These are phyloP conservation scores for Silvanus unidentatus DNA, from an alignment of 2,888 invertebrate genomes.

Conservation along the genomic window DNA sequence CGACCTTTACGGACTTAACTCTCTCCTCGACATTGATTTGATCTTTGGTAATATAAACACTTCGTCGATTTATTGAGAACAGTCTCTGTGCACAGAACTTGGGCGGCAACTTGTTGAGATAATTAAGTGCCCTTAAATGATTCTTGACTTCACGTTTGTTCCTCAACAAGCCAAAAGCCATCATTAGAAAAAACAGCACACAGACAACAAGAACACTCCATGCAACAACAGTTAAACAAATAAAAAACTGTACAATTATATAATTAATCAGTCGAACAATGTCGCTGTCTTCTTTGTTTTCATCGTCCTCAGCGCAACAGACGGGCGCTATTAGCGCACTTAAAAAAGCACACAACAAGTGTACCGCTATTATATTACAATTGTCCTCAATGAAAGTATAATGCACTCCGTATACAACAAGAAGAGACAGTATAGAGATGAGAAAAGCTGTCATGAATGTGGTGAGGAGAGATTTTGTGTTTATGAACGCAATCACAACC, in stretches of 20 bases:
- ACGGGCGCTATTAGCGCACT: neutral
- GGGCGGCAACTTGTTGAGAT: too few species aligned
- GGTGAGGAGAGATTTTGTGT: constrained; percentile 33
- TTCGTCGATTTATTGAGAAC: too few species aligned
- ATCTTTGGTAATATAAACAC: too few species aligned
- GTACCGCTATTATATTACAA: constrained; percentile 37
- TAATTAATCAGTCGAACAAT: too few species aligned
- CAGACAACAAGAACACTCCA: too few species aligned
- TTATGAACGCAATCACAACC: constrained; percentile 36
- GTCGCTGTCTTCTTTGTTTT: too few species aligned
- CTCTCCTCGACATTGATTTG: too few species aligned
- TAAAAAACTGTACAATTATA: too few species aligned
- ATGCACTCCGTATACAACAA: constrained; percentile 31
- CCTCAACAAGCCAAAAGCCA: constrained; percentile 15
- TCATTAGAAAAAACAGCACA: constrained; percentile 4
- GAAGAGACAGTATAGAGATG: constrained; percentile 26
- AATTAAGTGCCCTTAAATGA: constrained; percentile 19
- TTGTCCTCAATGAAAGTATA: constrained; percentile 40
- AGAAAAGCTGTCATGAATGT: constrained; percentile 22
- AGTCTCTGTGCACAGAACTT: too few species aligned
- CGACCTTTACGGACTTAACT: too few species aligned
- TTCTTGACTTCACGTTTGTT: constrained; percentile 20
- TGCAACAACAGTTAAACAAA: too few species aligned
- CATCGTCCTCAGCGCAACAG: too few species aligned
- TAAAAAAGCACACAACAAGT: constrained; percentile 30